phyloP scores from a whole-genome alignment of 1,140 invertebrate species.

The Nylanderia fulva region DNA sequence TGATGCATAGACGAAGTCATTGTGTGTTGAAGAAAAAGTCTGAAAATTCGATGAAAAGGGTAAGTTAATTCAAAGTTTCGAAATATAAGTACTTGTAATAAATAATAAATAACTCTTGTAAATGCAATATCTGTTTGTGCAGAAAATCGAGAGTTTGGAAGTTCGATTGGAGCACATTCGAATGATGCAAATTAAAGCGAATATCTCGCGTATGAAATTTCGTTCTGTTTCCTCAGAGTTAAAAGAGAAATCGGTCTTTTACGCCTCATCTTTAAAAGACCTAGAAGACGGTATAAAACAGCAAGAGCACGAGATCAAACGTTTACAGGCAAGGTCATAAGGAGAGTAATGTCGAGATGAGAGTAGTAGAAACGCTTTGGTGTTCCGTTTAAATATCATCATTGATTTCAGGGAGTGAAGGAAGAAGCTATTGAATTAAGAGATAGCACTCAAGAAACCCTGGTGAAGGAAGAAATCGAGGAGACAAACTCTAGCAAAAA shows the following conservation, averaged over 20 bases:
- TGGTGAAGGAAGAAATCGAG: constrained; percentile 89
- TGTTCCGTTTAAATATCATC: not conserved
- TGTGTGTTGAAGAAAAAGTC: constrained; percentile 79
- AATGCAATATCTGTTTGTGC: constrained; percentile 64
- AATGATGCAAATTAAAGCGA: constrained; percentile 92
- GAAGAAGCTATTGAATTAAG: constrained; percentile 90
- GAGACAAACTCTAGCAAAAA: constrained; percentile 88
- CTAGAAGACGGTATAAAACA: constrained; percentile 89
- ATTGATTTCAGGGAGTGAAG: constrained; percentile 86
- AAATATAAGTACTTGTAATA: not conserved
- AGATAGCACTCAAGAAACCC: constrained; percentile 88
- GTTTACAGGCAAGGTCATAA: constrained; percentile 83
- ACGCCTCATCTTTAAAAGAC: constrained; percentile 90
- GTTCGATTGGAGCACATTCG: constrained; percentile 88
- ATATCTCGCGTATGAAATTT: constrained; percentile 92
- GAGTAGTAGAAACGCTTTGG: not conserved
- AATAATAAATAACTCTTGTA: not conserved
- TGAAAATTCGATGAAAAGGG: constrained; percentile 80
- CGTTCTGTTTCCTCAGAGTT: constrained; percentile 90
- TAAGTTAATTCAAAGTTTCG: constrained; percentile 67
- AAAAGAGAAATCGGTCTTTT: constrained; percentile 89
- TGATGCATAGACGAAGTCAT: not conserved
- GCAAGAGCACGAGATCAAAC: constrained; percentile 90
- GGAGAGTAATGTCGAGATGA: not conserved
- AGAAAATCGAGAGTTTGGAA: constrained; percentile 90